Percentiles rank a stretch among this genome's conserved stretches.
These are phyloP conservation scores for Tricholauxania praeusta DNA, from an alignment of 2,888 invertebrate species.

Conservation along the genomic window DNA sequence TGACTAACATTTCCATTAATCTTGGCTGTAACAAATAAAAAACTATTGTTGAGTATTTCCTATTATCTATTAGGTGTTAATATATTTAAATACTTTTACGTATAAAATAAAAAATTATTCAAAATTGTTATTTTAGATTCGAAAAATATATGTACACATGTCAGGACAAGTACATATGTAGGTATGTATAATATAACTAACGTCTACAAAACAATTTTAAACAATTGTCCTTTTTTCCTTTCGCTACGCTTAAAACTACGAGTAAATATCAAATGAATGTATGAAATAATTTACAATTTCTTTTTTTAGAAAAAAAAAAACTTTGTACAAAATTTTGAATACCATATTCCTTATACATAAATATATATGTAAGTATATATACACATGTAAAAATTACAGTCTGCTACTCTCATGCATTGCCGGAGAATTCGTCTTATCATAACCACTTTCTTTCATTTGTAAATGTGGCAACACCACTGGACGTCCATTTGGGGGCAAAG, in stretches of 20 bases:
- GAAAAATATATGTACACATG: not conserved
- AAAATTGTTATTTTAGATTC: constrained; percentile 30
- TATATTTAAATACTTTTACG: not conserved
- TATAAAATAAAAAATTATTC: not conserved
- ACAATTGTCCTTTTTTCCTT: constrained; percentile 27
- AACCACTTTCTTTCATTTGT: constrained; percentile 56
- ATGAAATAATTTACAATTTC: constrained; percentile 25
- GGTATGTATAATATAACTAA: not conserved
- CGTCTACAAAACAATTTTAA: constrained; percentile 37
- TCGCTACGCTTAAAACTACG: constrained; percentile 14
- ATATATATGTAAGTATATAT: no score
- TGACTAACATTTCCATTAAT: no score
- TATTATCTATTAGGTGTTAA: no score
- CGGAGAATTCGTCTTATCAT: constrained; percentile 52
- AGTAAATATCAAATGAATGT: not conserved
- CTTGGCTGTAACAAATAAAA: no score
- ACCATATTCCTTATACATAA: not conserved
- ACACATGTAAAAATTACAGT: constrained; percentile 52
- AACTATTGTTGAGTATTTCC: no score
- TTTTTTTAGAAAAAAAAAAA: constrained; percentile 4
- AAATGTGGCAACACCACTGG: constrained; percentile 60
- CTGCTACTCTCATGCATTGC: constrained; percentile 62
- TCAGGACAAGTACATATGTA: no score
- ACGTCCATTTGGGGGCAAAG: constrained; percentile 58
- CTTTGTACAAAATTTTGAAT: constrained; percentile 31